Evolutionary conservation across 2,797 vertebrate species (phyloP), one percentile per base, ranked within the genome.

Genomic region (Choloepus didactylus): DNA sequence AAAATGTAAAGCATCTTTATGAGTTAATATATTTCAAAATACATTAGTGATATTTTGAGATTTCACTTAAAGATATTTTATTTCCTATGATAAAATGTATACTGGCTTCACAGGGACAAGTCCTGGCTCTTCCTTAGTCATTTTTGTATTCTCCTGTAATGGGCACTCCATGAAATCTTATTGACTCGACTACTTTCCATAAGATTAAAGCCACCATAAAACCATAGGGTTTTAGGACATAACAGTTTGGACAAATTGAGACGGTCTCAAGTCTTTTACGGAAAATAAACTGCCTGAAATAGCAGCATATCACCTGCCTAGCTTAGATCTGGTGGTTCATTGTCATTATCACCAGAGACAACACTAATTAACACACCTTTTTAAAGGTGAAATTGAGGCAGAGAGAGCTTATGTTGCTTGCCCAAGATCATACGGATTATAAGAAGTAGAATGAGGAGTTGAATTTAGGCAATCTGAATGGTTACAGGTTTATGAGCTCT

Each of bases 11-110:
- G 51, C 51, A 49, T 46, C 3, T 80, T 88, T 82, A 23, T 69
- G 41, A 87, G 38, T 81, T 89, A 73, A 19, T n/a, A n/a, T 69
- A 44, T 64, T 85, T 92, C 10, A 66, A 72, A 96, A 77, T 87
- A 70, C 23, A 0, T 51, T 56, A 76, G 67, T 66, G 9, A 51
- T 76, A 31, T 51, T 51, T 76, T 51, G 46, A 31, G 9, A 67
- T 86, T 94, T 85, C 41, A 73, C 54, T 77, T 82, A n/a, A 51
- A 82, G 64, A 35, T 73, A n/a, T 38, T 35, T 44, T 51, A 27
- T 76, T 46, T 49, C 41, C 44, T 95, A 49, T 35, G n/a, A 35
- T 70, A 73, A 64, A 73, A 15, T 49, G 0, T 72, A 35, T 77
- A 23, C 67, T 84, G 49, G 46, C 87, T 82, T 0, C 38, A 18